phyloP scores from a whole-genome alignment of 1,140 invertebrate genomes.

The Phortica variegata region DNA sequence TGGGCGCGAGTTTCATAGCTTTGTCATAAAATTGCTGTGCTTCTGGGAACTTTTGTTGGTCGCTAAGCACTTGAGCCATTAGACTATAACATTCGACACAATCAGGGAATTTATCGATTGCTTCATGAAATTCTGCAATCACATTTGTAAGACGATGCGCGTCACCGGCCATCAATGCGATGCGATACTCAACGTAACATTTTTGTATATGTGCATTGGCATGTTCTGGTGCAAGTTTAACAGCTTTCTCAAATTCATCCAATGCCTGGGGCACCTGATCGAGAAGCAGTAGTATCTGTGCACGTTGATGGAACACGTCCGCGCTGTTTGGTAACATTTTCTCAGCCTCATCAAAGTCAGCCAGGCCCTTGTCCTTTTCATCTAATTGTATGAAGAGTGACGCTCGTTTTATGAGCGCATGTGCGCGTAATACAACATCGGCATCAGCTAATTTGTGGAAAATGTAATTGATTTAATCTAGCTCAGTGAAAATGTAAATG shows the following conservation, averaged over 20 bases:
- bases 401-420: conserved; percentile 89
- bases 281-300: conserved; percentile 78
- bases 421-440: conserved; percentile 68
- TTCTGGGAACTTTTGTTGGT: conserved; percentile 77
- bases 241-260: conserved; percentile 79
- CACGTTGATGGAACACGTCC: conserved; percentile 78
- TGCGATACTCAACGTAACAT: conserved; percentile 79
- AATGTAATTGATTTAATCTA: neutral
- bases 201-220: conserved; percentile 85
- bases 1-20: conserved; percentile 78
- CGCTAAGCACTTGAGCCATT: conserved; percentile 80
- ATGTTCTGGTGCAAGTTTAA: conserved; percentile 78
- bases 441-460: conserved; percentile 57
- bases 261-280: conserved; percentile 79
- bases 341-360: conserved; percentile 76
- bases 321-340: conserved; percentile 75
- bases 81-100: conserved; percentile 82
- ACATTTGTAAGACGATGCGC: conserved; percentile 62
- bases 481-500: neutral
- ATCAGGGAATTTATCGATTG: conserved; percentile 76
- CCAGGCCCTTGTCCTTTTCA: conserved; percentile 70
- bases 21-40: conserved; percentile 80
- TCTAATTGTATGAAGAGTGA: conserved; percentile 79
- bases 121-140: conserved; percentile 71
- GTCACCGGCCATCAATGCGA: conserved; percentile 62